Evolutionary conservation across 2,888 invertebrate species (phyloP).

Genomic region (Drosophila flavopinicola): DNA sequence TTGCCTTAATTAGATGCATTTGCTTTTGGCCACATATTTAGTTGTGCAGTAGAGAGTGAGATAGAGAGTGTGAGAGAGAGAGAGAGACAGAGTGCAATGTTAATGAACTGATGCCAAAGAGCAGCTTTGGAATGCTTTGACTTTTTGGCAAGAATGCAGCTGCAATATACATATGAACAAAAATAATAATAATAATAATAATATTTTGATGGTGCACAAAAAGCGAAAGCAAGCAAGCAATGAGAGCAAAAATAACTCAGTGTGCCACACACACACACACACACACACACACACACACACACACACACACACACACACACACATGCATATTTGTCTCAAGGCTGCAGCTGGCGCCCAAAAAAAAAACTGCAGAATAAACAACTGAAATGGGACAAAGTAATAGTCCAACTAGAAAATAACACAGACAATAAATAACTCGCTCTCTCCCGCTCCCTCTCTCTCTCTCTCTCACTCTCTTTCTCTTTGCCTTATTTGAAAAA

Average conservation of each 20-base stretch:
- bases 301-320: slow-evolving; percentile 3
- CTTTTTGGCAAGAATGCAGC: slow-evolving; percentile 15
- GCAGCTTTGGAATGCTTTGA: slow-evolving; percentile 9
- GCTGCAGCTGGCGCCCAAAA: slow-evolving; percentile 42
- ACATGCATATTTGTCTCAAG: slow-evolving; percentile 38
- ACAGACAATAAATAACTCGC: slow-evolving; percentile 19
- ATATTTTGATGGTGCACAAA: slow-evolving; percentile 38
- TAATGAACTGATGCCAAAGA: slow-evolving; percentile 49
- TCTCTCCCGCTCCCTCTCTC: neutral
- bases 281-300: slow-evolving; percentile 3
- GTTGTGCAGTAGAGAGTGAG: neutral
- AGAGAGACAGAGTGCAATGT: slow-evolving; percentile 25
- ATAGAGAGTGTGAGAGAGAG: neutral
- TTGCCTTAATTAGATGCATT: slow-evolving; percentile 54
- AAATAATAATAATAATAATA: slow-evolving; percentile 14
- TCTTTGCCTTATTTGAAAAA: too few relatives aligned
- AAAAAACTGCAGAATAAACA: slow-evolving; percentile 21
- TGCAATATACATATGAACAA: slow-evolving; percentile 10
- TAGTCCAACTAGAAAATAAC: slow-evolving; percentile 28
- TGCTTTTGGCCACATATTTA: too few relatives aligned
- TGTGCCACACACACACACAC: neutral
- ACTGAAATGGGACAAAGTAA: slow-evolving; percentile 43
- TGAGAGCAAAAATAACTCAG: too few relatives aligned
- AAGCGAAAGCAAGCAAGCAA: slow-evolving; percentile 44
- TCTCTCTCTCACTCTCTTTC: neutral